A percentile compares a stretch with the other conserved stretches of the same genome.
Conservation (phyloP, 2,113 vertebrate genomes). For the Pionites leucogaster region DNA sequence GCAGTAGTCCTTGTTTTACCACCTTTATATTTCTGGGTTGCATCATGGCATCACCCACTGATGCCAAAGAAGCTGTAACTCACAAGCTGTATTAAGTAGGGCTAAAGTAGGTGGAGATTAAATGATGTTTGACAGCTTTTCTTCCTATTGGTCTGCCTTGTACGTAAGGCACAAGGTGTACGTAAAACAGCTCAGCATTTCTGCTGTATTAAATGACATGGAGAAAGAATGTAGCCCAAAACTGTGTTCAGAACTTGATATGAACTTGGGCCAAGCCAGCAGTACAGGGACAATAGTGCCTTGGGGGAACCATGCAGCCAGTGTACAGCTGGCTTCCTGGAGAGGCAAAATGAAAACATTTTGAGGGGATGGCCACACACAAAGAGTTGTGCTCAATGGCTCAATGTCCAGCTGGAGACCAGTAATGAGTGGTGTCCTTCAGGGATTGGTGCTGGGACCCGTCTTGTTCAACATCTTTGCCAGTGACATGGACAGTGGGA, state of each 20-base stretch:
- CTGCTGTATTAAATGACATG: neutral
- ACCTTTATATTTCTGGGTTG: neutral
- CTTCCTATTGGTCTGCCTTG: fast-evolving
- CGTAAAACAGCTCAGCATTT: neutral
- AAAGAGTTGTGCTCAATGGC: no score
- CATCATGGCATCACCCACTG: neutral
- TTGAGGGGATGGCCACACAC: neutral
- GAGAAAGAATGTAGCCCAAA: neutral
- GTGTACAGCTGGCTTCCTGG: neutral
- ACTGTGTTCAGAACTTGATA: neutral
- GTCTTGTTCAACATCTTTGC: no score
- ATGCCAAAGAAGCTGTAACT: neutral
- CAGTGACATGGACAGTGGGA: no score
- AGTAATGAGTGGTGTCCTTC: no score
- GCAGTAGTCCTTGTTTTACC: neutral
- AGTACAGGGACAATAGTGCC: neutral
- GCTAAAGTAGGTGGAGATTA: neutral
- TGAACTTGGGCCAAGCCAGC: neutral
- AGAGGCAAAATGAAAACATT: neutral
- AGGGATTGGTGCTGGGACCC: no score
- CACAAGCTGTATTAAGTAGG: neutral
- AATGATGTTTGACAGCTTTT: neutral
- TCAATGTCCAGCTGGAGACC: no score
- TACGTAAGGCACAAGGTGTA: no score
- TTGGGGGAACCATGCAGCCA: neutral